These are phyloP conservation scores for Corythornis madagascariensis DNA, from an alignment of 2,113 vertebrate genomes.

Conservation along the genomic window DNA sequence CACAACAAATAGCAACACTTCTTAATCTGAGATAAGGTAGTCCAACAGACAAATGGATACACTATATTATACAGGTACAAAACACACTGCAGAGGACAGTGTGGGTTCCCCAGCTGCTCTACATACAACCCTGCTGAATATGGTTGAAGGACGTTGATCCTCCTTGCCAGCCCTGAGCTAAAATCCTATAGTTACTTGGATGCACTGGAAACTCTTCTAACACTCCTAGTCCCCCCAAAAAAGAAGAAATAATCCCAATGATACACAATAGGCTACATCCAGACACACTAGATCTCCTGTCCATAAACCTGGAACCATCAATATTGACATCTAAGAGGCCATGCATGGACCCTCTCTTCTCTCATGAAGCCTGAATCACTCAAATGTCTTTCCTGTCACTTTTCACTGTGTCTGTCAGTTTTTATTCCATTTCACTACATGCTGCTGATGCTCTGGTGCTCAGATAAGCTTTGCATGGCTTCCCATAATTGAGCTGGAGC, in stretches of 20 bases:
- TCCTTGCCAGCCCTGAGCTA: background rate
- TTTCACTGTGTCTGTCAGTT: background rate
- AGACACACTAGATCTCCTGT: background rate
- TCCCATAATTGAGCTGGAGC: background rate
- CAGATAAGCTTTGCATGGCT: background rate
- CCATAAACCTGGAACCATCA: background rate
- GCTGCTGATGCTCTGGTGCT: background rate
- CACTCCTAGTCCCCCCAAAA: fast-evolving
- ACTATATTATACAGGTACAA: background rate
- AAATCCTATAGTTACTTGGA: background rate
- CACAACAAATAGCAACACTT: background rate
- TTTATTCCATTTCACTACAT: background rate
- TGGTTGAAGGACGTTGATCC: background rate
- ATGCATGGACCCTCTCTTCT: too few relatives aligned
- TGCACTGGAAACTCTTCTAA: background rate
- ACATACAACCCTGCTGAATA: background rate
- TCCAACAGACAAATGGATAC: background rate
- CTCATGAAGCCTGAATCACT: background rate
- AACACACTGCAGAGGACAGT: background rate
- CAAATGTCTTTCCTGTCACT: background rate
- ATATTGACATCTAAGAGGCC: background rate
- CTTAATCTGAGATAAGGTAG: background rate
- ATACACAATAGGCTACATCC: background rate
- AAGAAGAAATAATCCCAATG: background rate
- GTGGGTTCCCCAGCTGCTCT: background rate